phyloP scores from a whole-genome alignment of 2,113 vertebrate genomes.

The Mesitornis unicolor region DNA sequence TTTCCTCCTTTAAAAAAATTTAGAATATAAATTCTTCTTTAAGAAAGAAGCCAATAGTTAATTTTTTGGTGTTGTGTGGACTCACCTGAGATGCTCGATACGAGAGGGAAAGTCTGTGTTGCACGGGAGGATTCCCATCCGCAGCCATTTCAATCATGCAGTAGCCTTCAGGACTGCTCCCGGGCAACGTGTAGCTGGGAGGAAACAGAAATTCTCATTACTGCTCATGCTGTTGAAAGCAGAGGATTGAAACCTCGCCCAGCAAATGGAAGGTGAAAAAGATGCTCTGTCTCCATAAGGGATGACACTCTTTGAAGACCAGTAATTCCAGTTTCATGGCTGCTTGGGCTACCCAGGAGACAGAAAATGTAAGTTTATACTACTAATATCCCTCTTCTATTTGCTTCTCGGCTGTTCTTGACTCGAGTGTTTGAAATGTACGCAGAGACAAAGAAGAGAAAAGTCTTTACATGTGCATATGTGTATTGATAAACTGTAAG shows the following conservation, averaged over 20 bases:
- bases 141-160: slow-evolving; percentile 83
- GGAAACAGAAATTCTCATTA: slow-evolving; percentile 61
- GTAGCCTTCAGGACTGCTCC: slow-evolving; percentile 62
- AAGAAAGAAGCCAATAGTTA: background rate
- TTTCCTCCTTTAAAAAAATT: background rate
- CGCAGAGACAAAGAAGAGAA: background rate
- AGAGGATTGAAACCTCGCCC: background rate
- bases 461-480: background rate
- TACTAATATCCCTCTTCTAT: background rate
- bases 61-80: background rate
- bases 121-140: slow-evolving; percentile 71
- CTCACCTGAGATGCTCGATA: slow-evolving; percentile 74
- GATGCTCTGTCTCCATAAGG: background rate
- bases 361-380: slow-evolving; percentile 6
- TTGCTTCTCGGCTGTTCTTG: background rate
- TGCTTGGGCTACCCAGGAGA: background rate
- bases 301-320: background rate
- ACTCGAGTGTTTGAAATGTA: slow-evolving; percentile 20
- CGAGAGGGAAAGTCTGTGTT: slow-evolving; percentile 63
- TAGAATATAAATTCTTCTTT: background rate
- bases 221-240: slow-evolving; percentile 52
- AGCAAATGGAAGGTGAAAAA: background rate
- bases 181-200: slow-evolving; percentile 79
- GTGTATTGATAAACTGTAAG: slow-evolving; percentile 25
- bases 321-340: background rate